Conservation (phyloP, 2,888 invertebrate species). For the Mythimna loreyi region DNA sequence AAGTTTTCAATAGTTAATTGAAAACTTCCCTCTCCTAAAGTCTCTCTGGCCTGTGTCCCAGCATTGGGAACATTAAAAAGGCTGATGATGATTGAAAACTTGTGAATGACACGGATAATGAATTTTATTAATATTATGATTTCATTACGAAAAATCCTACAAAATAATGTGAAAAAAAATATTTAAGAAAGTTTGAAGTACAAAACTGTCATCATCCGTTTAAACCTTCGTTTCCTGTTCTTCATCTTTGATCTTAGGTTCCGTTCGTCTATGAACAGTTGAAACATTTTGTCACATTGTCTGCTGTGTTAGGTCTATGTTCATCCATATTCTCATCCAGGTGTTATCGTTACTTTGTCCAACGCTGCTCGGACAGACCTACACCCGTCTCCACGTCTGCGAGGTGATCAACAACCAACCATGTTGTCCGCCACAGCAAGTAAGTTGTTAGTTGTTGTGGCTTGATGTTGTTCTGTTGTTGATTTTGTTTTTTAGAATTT, state of each 20-base stretch:
- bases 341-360: constrained; percentile 82
- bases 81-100: background rate
- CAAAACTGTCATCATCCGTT: background rate
- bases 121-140: background rate
- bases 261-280: background rate
- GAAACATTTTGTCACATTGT: constrained; percentile 47
- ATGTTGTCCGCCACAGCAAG: constrained; percentile 94
- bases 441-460: constrained; percentile 75
- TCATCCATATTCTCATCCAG: constrained; percentile 71
- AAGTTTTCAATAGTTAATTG: too few species aligned
- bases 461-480: constrained; percentile 50
- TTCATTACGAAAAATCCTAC: too few species aligned
- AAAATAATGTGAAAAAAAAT: too few species aligned
- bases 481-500: constrained; percentile 10
- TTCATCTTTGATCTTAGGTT: background rate
- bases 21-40: too few species aligned
- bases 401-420: constrained; percentile 95
- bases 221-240: background rate
- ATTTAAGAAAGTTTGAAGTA: too few species aligned
- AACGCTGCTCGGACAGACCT: constrained; percentile 93
- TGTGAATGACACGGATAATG: background rate
- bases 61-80: too few species aligned
- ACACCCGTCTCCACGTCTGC: constrained; percentile 97
- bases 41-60: too few species aligned
- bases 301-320: constrained; percentile 34